Evolutionary conservation across 2,888 invertebrate genomes (phyloP), one percentile per base, ranked within the genome.

Genomic region (Athalia rosae): DNA sequence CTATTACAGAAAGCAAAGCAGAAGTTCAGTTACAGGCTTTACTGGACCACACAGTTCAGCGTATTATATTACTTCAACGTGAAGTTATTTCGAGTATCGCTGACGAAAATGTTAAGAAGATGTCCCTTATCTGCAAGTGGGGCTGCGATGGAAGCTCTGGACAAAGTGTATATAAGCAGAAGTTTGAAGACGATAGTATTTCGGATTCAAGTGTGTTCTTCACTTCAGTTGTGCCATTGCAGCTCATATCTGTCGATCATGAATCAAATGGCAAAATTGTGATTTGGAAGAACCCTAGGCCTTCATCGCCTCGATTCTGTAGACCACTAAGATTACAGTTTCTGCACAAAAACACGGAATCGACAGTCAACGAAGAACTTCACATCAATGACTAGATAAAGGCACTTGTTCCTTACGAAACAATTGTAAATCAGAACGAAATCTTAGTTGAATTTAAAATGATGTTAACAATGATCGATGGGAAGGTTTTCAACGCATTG

Each of bases 281-380:
- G 63, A 76, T 86, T 77, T 84, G 84, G 84, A 81, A 85, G 83
- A 86, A 87, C 78, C 84, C 82, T 53, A 64, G 83, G 50, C 83
- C 84, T 9, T 73, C 81, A 53, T 85, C 84, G 43, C 84, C 85
- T 6, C 78, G 82, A 59, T 87, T 79, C 74, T 87, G 84, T 80
- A 81, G 84, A 76, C 84, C 84, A 15, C 66, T 86, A 71, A 84
- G 83, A 80, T 81, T 86, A 77, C 79, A 84, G 78, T 85, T 84
- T 82, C 62, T 80, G 45, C 84, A 85, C 78, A 85, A 87, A 76
- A 80, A 82, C 71, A 79, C 81, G 48, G 79, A 83, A 8, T 53
- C 53, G 11, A 28, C 28, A 28, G 28, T 28, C 28, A 28, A 28
- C 28, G 28, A 28, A 28, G 28, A 28, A 28, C 28, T 28, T 47